These are phyloP conservation scores for Drosophila affinis DNA, from an alignment of 2,888 invertebrate genomes.

Conservation along the genomic window DNA sequence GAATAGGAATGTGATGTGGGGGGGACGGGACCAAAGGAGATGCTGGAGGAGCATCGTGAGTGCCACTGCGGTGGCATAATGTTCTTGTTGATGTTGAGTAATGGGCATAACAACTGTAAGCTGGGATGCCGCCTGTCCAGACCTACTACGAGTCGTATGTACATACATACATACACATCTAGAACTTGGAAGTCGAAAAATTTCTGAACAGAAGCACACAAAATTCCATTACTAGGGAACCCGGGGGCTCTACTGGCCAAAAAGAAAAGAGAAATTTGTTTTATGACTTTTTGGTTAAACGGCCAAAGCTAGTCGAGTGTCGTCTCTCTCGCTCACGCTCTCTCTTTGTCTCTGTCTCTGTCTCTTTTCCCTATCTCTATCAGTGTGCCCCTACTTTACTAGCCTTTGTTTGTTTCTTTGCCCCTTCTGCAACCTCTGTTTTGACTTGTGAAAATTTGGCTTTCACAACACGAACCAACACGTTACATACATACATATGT, in stretches of 20 bases:
- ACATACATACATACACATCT: not conserved
- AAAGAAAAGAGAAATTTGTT: constrained; percentile 75
- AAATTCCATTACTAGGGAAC: constrained; percentile 53
- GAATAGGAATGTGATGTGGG: constrained; percentile 56
- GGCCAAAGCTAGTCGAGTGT: constrained; percentile 36
- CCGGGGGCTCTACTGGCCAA: constrained; percentile 1
- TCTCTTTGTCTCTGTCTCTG: constrained; percentile 32
- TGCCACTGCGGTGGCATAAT: constrained; percentile 70
- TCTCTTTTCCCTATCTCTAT: constrained; percentile 18
- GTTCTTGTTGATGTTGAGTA: constrained; percentile 78
- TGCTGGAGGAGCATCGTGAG: constrained; percentile 31
- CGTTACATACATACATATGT: constrained; percentile 7
- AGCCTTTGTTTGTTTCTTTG: constrained; percentile 59
- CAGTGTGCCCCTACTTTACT: constrained; percentile 8
- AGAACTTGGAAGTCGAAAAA: constrained; percentile 32
- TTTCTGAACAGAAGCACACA: constrained; percentile 34
- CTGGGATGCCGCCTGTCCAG: constrained; percentile 56
- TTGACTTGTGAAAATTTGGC: constrained; percentile 76
- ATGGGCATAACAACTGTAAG: constrained; percentile 77
- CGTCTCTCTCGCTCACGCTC: constrained; percentile 39
- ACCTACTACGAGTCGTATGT: constrained; percentile 32
- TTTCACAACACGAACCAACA: constrained; percentile 63
- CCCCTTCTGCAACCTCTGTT: constrained; percentile 62
- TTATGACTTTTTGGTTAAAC: constrained; percentile 56
- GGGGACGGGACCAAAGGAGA: constrained; percentile 5